These are phyloP conservation scores for Colinus virginianus DNA, from an alignment of 2,113 vertebrate genomes.

Conservation along the genomic window DNA sequence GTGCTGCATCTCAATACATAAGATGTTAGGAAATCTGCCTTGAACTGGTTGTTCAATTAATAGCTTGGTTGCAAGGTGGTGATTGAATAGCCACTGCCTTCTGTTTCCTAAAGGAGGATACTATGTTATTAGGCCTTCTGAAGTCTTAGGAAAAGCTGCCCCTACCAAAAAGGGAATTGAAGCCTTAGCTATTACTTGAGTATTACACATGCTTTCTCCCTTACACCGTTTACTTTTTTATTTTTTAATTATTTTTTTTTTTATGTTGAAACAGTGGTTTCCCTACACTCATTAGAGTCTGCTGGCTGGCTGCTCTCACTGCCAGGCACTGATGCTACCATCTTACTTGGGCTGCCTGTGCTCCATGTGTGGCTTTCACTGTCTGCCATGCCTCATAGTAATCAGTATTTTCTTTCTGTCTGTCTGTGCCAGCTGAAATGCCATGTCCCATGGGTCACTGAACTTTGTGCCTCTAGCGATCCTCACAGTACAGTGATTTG, in stretches of 20 bases:
- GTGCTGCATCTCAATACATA: background rate
- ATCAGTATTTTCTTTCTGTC: background rate
- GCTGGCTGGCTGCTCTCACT: background rate
- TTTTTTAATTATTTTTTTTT: background rate
- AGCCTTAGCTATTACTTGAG: background rate
- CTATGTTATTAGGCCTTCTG: background rate
- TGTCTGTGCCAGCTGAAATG: background rate
- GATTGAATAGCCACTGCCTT: slow-evolving; percentile 28
- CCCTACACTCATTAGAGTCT: background rate
- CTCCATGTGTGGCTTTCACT: background rate
- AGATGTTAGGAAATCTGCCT: background rate
- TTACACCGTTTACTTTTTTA: background rate
- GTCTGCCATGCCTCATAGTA: background rate
- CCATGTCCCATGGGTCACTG: rapidly evolving
- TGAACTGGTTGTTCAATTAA: slow-evolving; percentile 11
- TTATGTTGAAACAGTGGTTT: background rate
- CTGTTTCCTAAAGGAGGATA: background rate
- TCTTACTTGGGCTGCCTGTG: background rate
- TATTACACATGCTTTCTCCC: background rate
- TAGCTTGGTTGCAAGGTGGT: slow-evolving; percentile 45
- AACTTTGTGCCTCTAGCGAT: background rate
- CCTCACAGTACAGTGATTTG: background rate
- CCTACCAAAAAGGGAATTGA: background rate
- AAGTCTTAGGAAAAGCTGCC: slow-evolving; percentile 2
- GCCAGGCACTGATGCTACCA: rapidly evolving